A percentile compares a stretch with the other conserved stretches of the same genome.
Evolutionary conservation across 2,888 invertebrate species (phyloP).

Genomic region (Drosophila lacicola): DNA sequence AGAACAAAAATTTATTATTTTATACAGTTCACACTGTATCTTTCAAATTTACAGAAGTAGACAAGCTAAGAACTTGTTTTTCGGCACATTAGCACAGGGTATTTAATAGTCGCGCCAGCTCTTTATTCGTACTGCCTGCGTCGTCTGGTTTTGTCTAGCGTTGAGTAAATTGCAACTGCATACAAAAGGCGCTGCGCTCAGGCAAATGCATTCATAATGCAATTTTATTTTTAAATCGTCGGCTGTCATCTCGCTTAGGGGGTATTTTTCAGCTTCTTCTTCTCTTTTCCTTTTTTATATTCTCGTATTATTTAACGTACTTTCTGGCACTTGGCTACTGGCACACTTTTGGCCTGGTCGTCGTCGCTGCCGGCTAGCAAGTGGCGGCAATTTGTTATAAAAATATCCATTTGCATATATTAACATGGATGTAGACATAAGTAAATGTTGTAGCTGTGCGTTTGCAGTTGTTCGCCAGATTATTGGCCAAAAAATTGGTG

Average conservation of each 20-base stretch:
- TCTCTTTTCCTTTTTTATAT: neutral
- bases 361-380: conserved; percentile 46
- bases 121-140: neutral
- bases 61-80: too few species aligned
- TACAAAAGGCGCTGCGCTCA: conserved; percentile 40
- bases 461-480: conserved; percentile 17
- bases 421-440: conserved; percentile 28
- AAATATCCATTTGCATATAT: conserved; percentile 62
- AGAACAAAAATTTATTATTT: too few species aligned
- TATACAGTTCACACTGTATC: too few species aligned
- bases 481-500: conserved; percentile 21
- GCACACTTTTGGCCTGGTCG: conserved; percentile 60
- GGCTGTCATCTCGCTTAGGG: conserved; percentile 54
- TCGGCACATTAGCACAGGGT: conserved; percentile 6
- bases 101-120: neutral
- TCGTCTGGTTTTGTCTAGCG: conserved; percentile 22
- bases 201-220: conserved; percentile 73
- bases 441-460: conserved; percentile 1
- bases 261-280: conserved; percentile 3
- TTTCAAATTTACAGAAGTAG: neutral
- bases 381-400: conserved; percentile 75
- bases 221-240: conserved; percentile 77
- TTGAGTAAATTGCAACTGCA: conserved; percentile 38
- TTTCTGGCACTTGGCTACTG: conserved; percentile 44
- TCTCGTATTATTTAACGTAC: conserved; percentile 6